Base-by-base conservation (phyloP, 2,797 vertebrate genomes). In the Monodelphis domestica region DNA sequence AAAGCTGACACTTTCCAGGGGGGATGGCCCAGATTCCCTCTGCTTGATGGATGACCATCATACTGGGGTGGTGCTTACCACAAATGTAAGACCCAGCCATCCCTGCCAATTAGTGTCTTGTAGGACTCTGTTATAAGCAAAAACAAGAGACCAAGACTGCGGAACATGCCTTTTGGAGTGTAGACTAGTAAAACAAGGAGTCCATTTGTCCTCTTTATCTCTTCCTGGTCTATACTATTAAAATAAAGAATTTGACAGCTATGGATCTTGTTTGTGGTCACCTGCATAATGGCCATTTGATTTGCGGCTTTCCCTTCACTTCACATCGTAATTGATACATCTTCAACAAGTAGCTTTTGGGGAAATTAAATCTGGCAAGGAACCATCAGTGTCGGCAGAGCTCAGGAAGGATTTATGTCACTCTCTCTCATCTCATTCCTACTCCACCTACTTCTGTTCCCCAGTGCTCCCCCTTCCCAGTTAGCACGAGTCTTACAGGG, bases 221-320 rank as follows among this genome's bases (percentile, higher is more conserved):
- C 4, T 88, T 50, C 53, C 70, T 55, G 87, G 56, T 84, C 88
- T 30, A 1, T 53, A 90, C n/a, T 70, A 84, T 84, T 84, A 84
- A 84, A 84, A 84, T 12, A 45, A 59, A 91, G 89, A 95, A 63
- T 50, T 45, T 89, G 88, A 6, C 90, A 53, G 54, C 51, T 87
- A 59, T 93, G 87, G 91, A 92, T 95, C 94, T 93, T 57, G 38
- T 93, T 88, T 52, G 63, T 88, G 87, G 90, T 53, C 53, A 15
- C 50, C 87, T 70, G 90, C 88, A 70, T 96, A 94, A 96, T 97
- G 95, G 94, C 94, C 28, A 91, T 95, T 92, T 96, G 88, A 94
- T 96, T 97, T 97, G 95, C 93, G 97, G 97, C 87, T 96, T 97
- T 90, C 94, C n/a, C 94, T 91, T 91, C 90, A 24, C 89, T 96